These are phyloP conservation scores for Stegodyphus mimosarum DNA, from an alignment of 1,140 invertebrate species.

Conservation along the genomic window DNA sequence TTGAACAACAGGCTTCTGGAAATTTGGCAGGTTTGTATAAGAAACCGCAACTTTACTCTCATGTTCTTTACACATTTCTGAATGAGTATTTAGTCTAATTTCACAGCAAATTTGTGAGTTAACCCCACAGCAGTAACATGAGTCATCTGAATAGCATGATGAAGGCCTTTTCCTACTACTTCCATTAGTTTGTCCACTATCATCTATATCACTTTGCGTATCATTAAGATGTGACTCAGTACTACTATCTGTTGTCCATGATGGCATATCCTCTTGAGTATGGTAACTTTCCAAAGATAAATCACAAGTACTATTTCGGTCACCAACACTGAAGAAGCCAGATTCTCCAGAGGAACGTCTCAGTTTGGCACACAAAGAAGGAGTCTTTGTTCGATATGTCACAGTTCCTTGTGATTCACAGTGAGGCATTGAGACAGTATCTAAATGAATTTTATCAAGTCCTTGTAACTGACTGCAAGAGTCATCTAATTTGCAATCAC, in stretches of 20 bases:
- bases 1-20: neutral
- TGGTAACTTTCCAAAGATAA: slow-evolving; percentile 55
- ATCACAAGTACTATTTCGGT: slow-evolving; percentile 68
- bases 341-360: slow-evolving; percentile 87
- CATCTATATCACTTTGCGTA: neutral
- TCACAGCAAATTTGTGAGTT: slow-evolving; percentile 11
- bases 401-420: slow-evolving; percentile 7
- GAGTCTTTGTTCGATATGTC: slow-evolving; percentile 36
- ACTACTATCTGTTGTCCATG: slow-evolving; percentile 28
- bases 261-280: slow-evolving; percentile 35
- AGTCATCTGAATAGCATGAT: slow-evolving; percentile 54
- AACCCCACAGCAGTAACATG: slow-evolving; percentile 31
- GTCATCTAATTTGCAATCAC: slow-evolving; percentile 43
- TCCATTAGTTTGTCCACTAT: neutral
- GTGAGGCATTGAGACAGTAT: neutral
- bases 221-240: slow-evolving; percentile 25
- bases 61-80: neutral
- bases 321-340: slow-evolving; percentile 87
- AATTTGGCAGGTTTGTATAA: neutral
- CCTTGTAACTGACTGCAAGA: neutral
- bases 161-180: slow-evolving; percentile 38
- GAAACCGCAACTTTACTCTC: neutral
- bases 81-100: neutral
- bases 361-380: slow-evolving; percentile 68
- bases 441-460: neutral